Conservation (phyloP, 2,888 invertebrate species). For the Cephus pygmeus region DNA sequence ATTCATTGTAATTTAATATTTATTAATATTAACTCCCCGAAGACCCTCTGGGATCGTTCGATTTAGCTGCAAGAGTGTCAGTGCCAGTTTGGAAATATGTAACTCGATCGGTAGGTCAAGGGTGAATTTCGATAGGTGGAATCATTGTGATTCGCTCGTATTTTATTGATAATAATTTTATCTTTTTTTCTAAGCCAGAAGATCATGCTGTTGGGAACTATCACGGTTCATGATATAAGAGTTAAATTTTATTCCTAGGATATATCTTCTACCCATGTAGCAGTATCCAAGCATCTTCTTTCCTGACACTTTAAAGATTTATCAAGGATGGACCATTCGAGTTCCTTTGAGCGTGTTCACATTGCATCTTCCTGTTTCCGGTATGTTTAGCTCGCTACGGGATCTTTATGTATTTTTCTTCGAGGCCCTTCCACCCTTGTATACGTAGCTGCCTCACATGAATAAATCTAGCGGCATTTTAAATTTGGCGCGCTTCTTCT, state of each 20-base stretch:
- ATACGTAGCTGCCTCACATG: not conserved
- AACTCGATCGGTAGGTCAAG: not conserved
- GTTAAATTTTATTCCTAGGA: not conserved
- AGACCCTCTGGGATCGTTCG: not conserved
- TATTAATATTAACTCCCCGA: not conserved
- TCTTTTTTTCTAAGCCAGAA: not conserved
- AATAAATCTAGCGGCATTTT: conserved; percentile 35
- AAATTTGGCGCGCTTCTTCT: conserved; percentile 30
- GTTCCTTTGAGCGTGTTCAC: not conserved
- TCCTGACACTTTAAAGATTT: not conserved
- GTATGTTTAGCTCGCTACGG: not conserved
- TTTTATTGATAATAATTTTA: not conserved
- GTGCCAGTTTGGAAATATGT: not conserved
- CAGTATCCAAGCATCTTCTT: not conserved
- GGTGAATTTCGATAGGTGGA: not conserved
- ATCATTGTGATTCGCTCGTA: not conserved
- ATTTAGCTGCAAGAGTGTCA: not conserved
- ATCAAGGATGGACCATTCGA: not conserved
- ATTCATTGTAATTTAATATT: not conserved
- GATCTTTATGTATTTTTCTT: not conserved
- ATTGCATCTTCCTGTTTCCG: not conserved
- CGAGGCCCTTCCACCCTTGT: not conserved
- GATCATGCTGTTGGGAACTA: not conserved
- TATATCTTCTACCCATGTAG: not conserved
- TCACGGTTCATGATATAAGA: not conserved